phyloP scores from a whole-genome alignment of 2,113 vertebrate genomes.

The Phaethon lepturus region DNA sequence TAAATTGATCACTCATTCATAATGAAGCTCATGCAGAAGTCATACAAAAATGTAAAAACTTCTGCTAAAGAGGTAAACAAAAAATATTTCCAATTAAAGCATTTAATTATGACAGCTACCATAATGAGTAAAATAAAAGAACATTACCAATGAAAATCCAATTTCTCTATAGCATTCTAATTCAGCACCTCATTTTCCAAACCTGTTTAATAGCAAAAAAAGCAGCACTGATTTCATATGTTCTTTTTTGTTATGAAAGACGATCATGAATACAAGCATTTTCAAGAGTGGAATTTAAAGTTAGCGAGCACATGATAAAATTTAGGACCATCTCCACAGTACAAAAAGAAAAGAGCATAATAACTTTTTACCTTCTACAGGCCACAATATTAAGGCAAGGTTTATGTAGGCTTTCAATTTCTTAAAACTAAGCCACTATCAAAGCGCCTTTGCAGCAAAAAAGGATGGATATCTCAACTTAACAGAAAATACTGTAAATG shows the following conservation, averaged over 20 bases:
- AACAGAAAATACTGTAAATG: background rate
- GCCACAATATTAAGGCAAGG: background rate
- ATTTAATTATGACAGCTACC: background rate
- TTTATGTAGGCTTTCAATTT: background rate
- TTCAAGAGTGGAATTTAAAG: background rate
- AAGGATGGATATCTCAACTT: background rate
- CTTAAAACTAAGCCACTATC: background rate
- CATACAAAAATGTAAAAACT: background rate
- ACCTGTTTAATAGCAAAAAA: background rate
- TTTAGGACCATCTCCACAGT: background rate
- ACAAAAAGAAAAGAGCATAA: background rate
- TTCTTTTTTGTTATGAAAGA: background rate
- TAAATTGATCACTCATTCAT: background rate
- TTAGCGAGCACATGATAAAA: background rate
- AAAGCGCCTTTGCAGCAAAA: background rate
- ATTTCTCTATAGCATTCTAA: background rate
- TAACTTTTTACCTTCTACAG: background rate
- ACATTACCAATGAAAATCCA: background rate
- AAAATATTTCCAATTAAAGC: background rate
- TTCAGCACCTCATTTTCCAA: background rate
- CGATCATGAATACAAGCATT: background rate
- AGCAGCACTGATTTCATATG: background rate
- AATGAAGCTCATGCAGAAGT: background rate
- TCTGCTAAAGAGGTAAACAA: background rate
- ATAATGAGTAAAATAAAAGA: background rate